phyloP scores from a whole-genome alignment of 2,888 invertebrate species.

The Auanema sp. region DNA sequence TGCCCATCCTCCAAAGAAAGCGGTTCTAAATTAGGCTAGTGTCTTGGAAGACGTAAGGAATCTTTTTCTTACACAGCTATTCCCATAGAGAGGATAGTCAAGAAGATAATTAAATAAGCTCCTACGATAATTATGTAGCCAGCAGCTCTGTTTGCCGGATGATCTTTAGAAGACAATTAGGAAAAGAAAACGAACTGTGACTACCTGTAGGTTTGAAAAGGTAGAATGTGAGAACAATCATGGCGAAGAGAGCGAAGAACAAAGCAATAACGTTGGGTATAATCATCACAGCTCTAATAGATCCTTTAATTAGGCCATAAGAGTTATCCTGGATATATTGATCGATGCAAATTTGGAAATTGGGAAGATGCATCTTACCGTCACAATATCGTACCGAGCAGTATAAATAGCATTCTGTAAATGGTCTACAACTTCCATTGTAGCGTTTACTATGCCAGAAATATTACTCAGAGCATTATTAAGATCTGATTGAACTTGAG shows the following conservation, averaged over 20 bases:
- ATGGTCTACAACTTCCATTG: slow-evolving; percentile 18
- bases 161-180: not conserved
- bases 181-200: not conserved
- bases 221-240: slow-evolving; percentile 8
- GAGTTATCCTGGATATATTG: slow-evolving; percentile 23
- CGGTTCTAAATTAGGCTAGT: slow-evolving; percentile 9
- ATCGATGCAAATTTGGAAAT: not conserved
- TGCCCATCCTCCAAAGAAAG: slow-evolving; percentile 38
- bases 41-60: not conserved
- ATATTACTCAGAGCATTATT: slow-evolving; percentile 11
- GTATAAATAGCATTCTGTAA: slow-evolving; percentile 17
- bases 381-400: slow-evolving; percentile 21
- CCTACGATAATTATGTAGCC: slow-evolving; percentile 18
- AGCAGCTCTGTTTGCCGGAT: not conserved
- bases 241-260: slow-evolving; percentile 20
- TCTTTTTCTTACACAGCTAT: slow-evolving; percentile 13
- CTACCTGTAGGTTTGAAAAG: slow-evolving; percentile 7
- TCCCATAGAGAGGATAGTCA: slow-evolving; percentile 24
- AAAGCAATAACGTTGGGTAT: slow-evolving; percentile 27
- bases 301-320: slow-evolving; percentile 21
- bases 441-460: not conserved
- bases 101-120: slow-evolving; percentile 19
- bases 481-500: slow-evolving; percentile 12
- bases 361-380: slow-evolving; percentile 10
- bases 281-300: slow-evolving; percentile 20